These are phyloP conservation scores for Fistularia commersonii DNA, from an alignment of 2,797 vertebrate genomes.

Conservation along the genomic window DNA sequence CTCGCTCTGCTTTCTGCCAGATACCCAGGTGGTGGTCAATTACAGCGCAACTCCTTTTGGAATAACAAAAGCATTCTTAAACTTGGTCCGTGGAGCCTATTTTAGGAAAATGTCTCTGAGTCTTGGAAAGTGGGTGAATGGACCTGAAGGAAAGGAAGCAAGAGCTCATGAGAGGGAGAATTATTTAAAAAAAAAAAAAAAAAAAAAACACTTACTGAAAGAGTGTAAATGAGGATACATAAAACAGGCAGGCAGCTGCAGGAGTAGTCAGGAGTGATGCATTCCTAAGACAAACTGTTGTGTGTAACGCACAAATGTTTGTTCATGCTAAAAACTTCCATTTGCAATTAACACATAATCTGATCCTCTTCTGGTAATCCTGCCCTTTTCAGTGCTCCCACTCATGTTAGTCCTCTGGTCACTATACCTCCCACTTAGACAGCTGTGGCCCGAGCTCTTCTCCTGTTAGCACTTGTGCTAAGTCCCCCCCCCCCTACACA, in stretches of 20 bases:
- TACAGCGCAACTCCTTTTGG: constrained; percentile 62
- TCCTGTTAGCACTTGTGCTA: constrained; percentile 51
- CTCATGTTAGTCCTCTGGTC: constrained; percentile 44
- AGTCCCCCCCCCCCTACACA: constrained; percentile 36
- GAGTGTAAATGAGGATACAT: constrained; percentile 40
- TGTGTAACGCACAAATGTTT: constrained; percentile 51
- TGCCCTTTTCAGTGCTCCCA: constrained; percentile 44
- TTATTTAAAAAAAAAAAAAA: constrained; percentile 25
- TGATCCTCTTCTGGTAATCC: constrained; percentile 23
- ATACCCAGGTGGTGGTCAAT: constrained; percentile 72
- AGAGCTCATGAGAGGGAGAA: constrained; percentile 5
- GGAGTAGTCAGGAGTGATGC: constrained; percentile 28
- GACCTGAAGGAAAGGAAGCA: constrained; percentile 12
- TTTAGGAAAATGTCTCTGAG: constrained; percentile 51
- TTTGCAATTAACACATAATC: constrained; percentile 57
- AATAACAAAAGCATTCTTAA: constrained; percentile 68
- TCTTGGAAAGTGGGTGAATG: constrained; percentile 60
- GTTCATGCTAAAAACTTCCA: constrained; percentile 51
- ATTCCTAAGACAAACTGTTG: constrained; percentile 46
- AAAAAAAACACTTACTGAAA: constrained; percentile 23
- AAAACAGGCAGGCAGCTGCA: constrained; percentile 38
- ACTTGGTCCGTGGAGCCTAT: constrained; percentile 51
- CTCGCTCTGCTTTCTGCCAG: constrained; percentile 59
- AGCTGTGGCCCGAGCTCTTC: constrained; percentile 42
- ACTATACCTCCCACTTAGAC: constrained; percentile 57